phyloP scores from a whole-genome alignment of 1,140 invertebrate species.

The Thaumatotibia leucotreta region DNA sequence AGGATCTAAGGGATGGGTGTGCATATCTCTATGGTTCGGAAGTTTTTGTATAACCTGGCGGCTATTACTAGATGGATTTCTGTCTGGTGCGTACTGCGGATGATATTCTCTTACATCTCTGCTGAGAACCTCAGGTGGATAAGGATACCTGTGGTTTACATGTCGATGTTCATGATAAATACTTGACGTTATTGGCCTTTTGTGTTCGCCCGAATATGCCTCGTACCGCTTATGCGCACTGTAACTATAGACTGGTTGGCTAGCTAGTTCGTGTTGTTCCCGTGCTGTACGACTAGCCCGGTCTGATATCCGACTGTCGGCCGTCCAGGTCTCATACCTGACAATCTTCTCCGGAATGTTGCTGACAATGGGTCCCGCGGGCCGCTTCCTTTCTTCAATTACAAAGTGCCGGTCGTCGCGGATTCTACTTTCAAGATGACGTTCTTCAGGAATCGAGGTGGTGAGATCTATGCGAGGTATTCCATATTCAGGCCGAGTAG shows the following conservation, averaged over 20 bases:
- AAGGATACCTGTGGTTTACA: conserved; percentile 46
- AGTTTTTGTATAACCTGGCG: conserved; percentile 67
- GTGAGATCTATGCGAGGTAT: conserved; percentile 73
- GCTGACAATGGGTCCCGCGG: conserved; percentile 52
- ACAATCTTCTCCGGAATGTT: conserved; percentile 73
- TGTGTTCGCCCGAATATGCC: conserved; percentile 62
- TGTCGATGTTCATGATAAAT: conserved; percentile 48
- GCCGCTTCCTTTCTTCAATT: conserved; percentile 69
- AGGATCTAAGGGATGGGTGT: conserved; percentile 43
- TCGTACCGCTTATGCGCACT: conserved; percentile 64
- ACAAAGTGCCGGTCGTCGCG: conserved; percentile 54
- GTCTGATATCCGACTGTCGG: conserved; percentile 61
- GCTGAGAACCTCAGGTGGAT: conserved; percentile 36
- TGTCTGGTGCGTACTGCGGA: conserved; percentile 48
- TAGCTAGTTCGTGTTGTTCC: conserved; percentile 65
- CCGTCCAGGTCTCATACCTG: conserved; percentile 68
- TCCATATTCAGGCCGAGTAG: conserved; percentile 48
- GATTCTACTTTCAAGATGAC: conserved; percentile 50
- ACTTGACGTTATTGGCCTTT: conserved; percentile 32
- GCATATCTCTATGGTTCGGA: conserved; percentile 54
- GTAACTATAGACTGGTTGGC: conserved; percentile 64
- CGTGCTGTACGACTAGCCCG: conserved; percentile 50
- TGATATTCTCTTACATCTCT: conserved; percentile 49
- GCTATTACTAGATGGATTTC: conserved; percentile 61
- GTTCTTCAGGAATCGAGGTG: conserved; percentile 49